Percentiles rank a stretch among this genome's conserved stretches.
Conservation (phyloP, 2,113 vertebrate species). For the Spilogale gracilis region DNA sequence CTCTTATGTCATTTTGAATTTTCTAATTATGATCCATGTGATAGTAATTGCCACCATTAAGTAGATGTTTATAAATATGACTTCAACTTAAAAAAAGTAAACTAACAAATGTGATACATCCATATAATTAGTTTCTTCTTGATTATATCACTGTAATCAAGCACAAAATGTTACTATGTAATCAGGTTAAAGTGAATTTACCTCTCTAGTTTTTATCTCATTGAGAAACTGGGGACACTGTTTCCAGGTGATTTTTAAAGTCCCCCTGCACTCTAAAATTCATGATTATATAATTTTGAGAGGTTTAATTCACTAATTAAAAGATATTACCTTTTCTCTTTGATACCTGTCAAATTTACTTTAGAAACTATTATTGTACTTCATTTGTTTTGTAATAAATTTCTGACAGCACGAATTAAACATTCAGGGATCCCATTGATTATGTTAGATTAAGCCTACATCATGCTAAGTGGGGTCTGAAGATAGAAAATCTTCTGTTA, state of each 20-base stretch:
- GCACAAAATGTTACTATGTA: neutral
- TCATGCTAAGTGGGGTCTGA: slow-evolving; percentile 39
- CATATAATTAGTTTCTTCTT: neutral
- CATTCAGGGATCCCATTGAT: neutral
- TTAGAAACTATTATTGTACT: slow-evolving; percentile 70
- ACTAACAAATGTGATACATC: neutral
- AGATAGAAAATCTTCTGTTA: slow-evolving; percentile 65
- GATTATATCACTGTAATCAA: neutral
- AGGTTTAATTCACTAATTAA: slow-evolving; percentile 45
- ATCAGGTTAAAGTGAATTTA: neutral
- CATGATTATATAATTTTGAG: slow-evolving; percentile 29
- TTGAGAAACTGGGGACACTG: neutral
- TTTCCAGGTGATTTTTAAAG: neutral
- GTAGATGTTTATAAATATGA: neutral
- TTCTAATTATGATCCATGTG: neutral
- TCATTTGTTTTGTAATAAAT: slow-evolving; percentile 70
- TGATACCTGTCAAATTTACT: slow-evolving; percentile 66
- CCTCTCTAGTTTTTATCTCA: neutral
- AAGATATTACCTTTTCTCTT: slow-evolving; percentile 23
- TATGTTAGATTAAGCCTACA: slow-evolving; percentile 71
- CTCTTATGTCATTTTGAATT: neutral
- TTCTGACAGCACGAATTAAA: slow-evolving; percentile 70
- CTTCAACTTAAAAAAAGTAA: neutral
- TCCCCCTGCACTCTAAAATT: slow-evolving; percentile 19
- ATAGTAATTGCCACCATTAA: neutral